Conservation (phyloP, 2,797 vertebrate species). For the Clarias pachynema region DNA sequence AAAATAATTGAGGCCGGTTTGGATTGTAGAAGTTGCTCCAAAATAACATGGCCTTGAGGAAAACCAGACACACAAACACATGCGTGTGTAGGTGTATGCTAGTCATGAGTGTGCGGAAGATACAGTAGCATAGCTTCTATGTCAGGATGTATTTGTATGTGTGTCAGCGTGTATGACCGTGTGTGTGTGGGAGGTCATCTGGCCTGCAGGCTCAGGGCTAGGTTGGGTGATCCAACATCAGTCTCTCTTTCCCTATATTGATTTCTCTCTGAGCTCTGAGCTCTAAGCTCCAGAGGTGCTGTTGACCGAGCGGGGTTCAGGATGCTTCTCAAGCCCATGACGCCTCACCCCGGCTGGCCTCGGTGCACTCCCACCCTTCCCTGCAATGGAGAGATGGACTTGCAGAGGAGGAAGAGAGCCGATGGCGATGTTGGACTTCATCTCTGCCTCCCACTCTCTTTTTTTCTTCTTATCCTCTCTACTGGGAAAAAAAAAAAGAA, state of each 20-base stretch:
- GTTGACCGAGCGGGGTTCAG: constrained; percentile 70
- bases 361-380: constrained; percentile 67
- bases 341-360: constrained; percentile 67
- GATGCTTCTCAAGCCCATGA: constrained; percentile 74
- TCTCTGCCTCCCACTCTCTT: constrained; percentile 67
- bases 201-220: constrained; percentile 71
- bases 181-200: constrained; percentile 71
- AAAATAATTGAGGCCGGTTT: constrained; percentile 48
- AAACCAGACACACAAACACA: constrained; percentile 70
- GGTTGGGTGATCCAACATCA: constrained; percentile 70
- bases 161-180: constrained; percentile 25
- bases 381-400: constrained; percentile 67
- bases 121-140: constrained; percentile 2
- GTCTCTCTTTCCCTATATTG: constrained; percentile 72
- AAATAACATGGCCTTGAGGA: constrained; percentile 64
- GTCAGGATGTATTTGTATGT: constrained; percentile 22
- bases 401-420: constrained; percentile 71
- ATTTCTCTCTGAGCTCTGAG: constrained; percentile 63
- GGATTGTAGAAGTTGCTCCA: constrained; percentile 62
- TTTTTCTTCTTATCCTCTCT: constrained; percentile 50
- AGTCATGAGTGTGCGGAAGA: background rate
- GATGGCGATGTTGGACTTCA: constrained; percentile 66
- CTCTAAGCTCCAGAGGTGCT: constrained; percentile 73
- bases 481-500: constrained; percentile 30
- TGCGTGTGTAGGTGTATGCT: constrained; percentile 18